Conservation (phyloP, 2,888 invertebrate species). For the Eristalis intricaria region DNA sequence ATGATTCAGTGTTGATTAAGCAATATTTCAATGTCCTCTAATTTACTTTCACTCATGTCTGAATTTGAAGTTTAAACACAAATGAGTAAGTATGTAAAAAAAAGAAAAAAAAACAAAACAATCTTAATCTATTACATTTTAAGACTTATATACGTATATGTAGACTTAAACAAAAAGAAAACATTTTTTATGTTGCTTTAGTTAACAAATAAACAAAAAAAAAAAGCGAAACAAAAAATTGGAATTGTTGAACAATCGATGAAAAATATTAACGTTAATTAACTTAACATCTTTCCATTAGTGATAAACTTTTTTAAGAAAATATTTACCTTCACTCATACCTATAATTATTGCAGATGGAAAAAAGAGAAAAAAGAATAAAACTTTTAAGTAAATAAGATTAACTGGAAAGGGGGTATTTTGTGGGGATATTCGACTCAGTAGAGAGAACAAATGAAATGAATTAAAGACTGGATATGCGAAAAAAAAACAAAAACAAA, state of each 20-base stretch:
- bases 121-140: conserved; percentile 66
- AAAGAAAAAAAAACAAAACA: conserved; percentile 35
- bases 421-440: conserved; percentile 70
- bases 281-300: conserved; percentile 56
- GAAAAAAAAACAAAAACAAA: conserved; percentile 42
- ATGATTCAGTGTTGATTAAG: conserved; percentile 79
- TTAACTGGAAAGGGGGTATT: conserved; percentile 62
- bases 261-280: conserved; percentile 47
- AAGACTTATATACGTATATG: conserved; percentile 47
- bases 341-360: conserved; percentile 73
- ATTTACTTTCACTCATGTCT: conserved; percentile 69
- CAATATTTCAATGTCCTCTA: conserved; percentile 76
- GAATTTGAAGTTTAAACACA: conserved; percentile 46
- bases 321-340: conserved; percentile 77
- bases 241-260: conserved; percentile 80
- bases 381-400: neutral
- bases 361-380: neutral
- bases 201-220: conserved; percentile 26
- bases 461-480: conserved; percentile 69
- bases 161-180: conserved; percentile 49
- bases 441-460: neutral
- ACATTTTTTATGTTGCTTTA: conserved; percentile 5
- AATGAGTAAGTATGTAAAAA: conserved; percentile 50
- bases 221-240: conserved; percentile 65
- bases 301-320: conserved; percentile 43